A percentile compares a stretch with the other conserved stretches of the same genome.
Evolutionary conservation across 1,140 invertebrate genomes (phyloP).

Genomic region (Camponotus vicinus): DNA sequence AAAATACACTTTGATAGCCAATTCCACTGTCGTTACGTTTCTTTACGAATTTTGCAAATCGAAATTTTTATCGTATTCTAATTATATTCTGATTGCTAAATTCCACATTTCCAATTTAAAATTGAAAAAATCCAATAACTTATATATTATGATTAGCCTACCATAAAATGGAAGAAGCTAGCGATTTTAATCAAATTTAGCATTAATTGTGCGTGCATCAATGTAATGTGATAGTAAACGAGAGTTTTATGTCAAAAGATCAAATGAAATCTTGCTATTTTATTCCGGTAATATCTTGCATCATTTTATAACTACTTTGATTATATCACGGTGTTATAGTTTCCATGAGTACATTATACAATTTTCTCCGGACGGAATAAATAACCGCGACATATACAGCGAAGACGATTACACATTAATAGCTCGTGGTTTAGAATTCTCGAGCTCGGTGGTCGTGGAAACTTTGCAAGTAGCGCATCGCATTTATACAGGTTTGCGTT

Average conservation of each 20-base stretch:
- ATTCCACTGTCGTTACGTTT: neutral
- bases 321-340: neutral
- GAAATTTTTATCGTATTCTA: neutral
- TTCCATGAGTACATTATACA: neutral
- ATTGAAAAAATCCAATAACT: neutral
- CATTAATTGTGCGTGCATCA: no score
- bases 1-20: neutral
- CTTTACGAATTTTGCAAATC: neutral
- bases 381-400: neutral
- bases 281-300: neutral
- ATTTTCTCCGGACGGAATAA: neutral
- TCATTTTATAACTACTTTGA: neutral
- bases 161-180: neutral
- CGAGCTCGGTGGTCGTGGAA: neutral
- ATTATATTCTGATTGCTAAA: neutral
- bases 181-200: neutral
- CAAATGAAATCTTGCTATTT: neutral
- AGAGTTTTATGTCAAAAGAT: neutral
- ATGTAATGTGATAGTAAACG: neutral
- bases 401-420: constrained; percentile 17
- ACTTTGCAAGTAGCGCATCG: neutral
- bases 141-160: neutral
- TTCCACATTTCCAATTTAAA: neutral
- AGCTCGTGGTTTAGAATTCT: neutral
- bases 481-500: neutral